Percentiles rank a stretch among this genome's conserved stretches.
These are phyloP conservation scores for Saguinus imperator DNA, from an alignment of 2,113 vertebrate species.

Conservation along the genomic window DNA sequence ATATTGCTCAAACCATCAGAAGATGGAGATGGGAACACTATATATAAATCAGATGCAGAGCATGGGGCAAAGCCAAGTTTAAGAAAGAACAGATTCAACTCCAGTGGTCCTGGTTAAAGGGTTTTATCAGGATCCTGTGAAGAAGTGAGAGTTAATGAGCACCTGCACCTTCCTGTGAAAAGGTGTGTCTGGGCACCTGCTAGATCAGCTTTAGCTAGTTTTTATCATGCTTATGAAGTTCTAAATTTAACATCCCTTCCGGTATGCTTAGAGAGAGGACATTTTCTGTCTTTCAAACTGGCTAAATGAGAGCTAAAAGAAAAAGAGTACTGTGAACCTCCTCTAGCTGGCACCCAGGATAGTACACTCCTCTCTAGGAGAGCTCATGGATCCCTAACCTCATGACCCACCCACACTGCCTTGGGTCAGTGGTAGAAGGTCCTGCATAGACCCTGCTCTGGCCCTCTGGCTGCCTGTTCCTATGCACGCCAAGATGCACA, in stretches of 20 bases:
- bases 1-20: background rate
- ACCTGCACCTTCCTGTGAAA: accelerated
- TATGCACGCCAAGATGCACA: background rate
- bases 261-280: background rate
- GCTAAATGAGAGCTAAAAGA: no score
- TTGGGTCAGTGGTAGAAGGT: background rate
- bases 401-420: no score
- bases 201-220: background rate
- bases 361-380: background rate
- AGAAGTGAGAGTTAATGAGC: background rate
- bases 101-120: background rate
- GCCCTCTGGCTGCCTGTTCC: background rate
- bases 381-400: background rate
- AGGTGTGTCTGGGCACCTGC: accelerated
- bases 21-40: no score
- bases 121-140: background rate
- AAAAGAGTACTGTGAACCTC: background rate
- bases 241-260: background rate
- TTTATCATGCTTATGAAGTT: background rate
- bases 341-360: no score
- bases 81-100: no score
- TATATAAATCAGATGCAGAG: accelerated
- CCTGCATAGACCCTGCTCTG: background rate
- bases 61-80: background rate
- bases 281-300: background rate